Base-by-base conservation (phyloP, 30 jellyfish, hydroid and myxozoan genomes). In the Chrysaora quinquecirrha region DNA sequence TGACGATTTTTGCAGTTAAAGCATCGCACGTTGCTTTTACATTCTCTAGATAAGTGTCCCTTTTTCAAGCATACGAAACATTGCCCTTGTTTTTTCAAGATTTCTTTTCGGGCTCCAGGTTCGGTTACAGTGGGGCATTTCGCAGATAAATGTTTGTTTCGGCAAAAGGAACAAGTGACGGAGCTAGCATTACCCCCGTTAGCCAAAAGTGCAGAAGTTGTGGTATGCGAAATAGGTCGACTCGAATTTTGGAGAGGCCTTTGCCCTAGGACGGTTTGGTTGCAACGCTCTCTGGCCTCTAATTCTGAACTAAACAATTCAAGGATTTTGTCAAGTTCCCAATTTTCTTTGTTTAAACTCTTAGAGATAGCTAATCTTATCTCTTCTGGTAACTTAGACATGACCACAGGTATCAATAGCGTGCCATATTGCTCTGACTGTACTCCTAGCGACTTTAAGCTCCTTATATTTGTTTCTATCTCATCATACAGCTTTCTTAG, bases 231-330 rank as follows among this genome's bases (percentile, higher is more conserved):
- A 16, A 43, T 9, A 43, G 58, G 16, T 43, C 58, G 9, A 43
- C 16, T 43, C n/a, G n/a, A n/a, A n/a, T n/a, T 43, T 43, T 43
- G 9, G 58, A 6, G 58, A 16, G 12, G 9, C 16, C 16, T 9
- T 43, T 9, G 12, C 16, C 58, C 9, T 16, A 43, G 58, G 12
- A 9, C 16, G 58, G 58, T 6, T 43, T 43, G 58, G 9, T 43
- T 9, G 58, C 58, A 43, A 16, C 58, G 58, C 58, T 43, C 58
- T 16, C 58, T 43, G 58, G 58, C 58, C 58, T 43, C 58, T 43
- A 43, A 43, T 43, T 6, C 58, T 6, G 58, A 6, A 43, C 58
- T 43, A 16, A 43, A 43, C 58, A 43, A 16, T 43, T 43, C 16
- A 6, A n/a, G n/a, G n/a, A n/a, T n/a, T 6, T 43, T 43, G 16